These are phyloP conservation scores for Clivina fossor DNA, from an alignment of 2,888 invertebrate species.

Conservation along the genomic window DNA sequence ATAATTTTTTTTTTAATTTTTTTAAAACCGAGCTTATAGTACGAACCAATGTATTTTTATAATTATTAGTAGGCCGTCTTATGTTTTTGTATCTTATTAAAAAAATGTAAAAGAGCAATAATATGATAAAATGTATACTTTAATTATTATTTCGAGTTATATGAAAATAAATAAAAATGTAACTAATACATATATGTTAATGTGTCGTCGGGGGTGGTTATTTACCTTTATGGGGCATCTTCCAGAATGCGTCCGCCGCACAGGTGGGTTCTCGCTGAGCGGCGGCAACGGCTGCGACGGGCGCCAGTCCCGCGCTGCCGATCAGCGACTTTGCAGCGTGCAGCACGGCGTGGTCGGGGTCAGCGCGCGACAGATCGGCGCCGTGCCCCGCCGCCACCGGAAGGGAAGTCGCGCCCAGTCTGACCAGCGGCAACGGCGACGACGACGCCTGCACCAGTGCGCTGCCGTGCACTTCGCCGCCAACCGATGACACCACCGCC, in stretches of 20 bases:
- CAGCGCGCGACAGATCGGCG: slow-evolving; percentile 57
- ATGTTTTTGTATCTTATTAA: no score
- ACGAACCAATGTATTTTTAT: no score
- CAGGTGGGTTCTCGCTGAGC: slow-evolving; percentile 67
- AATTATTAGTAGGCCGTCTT: no score
- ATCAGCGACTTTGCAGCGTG: slow-evolving; percentile 57
- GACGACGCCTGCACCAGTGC: no score
- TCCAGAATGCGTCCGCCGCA: slow-evolving; percentile 78
- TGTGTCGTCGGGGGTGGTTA: no score
- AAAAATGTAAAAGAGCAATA: not conserved
- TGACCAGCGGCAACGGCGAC: slow-evolving; percentile 45
- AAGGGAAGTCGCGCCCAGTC: slow-evolving; percentile 64
- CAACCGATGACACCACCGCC: no score
- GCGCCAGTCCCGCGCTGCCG: slow-evolving; percentile 52
- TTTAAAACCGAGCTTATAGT: no score
- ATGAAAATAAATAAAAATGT: no score
- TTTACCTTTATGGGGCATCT: slow-evolving; percentile 86
- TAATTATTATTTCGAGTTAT: no score
- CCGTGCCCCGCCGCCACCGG: slow-evolving; percentile 57
- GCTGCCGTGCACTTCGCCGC: no score
- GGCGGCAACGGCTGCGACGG: slow-evolving; percentile 56
- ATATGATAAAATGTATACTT: not conserved
- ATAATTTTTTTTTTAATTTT: no score
- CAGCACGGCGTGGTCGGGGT: slow-evolving; percentile 59
- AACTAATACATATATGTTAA: no score